phyloP scores from a whole-genome alignment of 1,140 invertebrate genomes.

The Pseudomyrmex pallidus region DNA sequence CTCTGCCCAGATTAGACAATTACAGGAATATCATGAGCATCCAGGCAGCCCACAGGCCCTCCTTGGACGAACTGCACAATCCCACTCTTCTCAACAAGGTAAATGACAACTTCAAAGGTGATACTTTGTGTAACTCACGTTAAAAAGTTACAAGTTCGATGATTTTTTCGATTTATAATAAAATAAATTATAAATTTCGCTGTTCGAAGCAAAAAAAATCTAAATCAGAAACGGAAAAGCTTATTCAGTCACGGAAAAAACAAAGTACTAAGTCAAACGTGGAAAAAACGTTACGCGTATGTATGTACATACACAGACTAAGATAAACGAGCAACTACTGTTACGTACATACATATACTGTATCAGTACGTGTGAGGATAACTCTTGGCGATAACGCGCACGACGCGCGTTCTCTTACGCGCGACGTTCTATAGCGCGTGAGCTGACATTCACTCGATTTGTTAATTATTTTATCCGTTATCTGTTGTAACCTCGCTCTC shows the following conservation, averaged over 20 bases:
- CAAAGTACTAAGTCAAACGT: neutral
- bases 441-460: conserved; percentile 61
- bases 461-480: conserved; percentile 44
- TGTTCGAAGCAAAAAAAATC: too few species aligned
- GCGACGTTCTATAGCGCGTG: neutral
- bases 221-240: neutral
- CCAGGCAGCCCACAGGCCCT: conserved; percentile 94
- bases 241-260: neutral
- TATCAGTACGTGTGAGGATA: neutral
- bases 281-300: neutral
- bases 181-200: neutral
- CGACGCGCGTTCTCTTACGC: neutral
- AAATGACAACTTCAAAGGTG: conserved; percentile 51
- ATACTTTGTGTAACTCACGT: neutral
- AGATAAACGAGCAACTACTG: conserved; percentile 18
- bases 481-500: conserved; percentile 10
- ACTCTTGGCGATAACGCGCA: conserved; percentile 17
- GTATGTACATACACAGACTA: neutral
- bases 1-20: conserved; percentile 95
- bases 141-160: too few species aligned
- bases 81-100: conserved; percentile 92
- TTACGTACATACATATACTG: too few species aligned
- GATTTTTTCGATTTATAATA: neutral
- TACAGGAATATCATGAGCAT: conserved; percentile 97
- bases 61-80: conserved; percentile 96